Evolutionary conservation across 2,888 invertebrate genomes (phyloP), one percentile per base, ranked within the genome.

Genomic region (Neoaliturus tenellus): DNA sequence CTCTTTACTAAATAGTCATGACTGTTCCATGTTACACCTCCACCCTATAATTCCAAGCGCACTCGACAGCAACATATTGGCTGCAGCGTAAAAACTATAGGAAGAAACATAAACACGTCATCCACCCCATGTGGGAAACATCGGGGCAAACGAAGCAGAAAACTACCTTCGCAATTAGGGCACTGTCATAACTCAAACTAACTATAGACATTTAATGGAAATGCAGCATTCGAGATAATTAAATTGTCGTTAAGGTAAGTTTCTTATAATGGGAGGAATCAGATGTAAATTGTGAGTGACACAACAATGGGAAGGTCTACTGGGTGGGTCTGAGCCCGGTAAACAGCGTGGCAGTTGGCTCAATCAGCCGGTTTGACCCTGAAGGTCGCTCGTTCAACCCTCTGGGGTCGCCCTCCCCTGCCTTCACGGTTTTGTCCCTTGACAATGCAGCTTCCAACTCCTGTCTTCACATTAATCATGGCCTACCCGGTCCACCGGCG

Each of bases 231-330:
- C 20, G 51, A 20, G 51, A 44, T 51, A 62, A 62, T 62, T 62
- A 62, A 62, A 62, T 31, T 31, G 31, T 62, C 62, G 62, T 62
- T 62, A 62, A 62, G 62, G 62, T 62, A 62, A 62, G 62, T 31
- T 28, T 31, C 62, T 62, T 62, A 62, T 62, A 62, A 62, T 62
- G 62, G 62, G 62, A 28, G 62, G 62, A 62, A 62, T 62, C 28
- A 62, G 31, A 62, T 62, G 62, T 51, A 51, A 20, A 62, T 25
- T 28, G 28, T 62, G 62, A 62, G 62, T 62, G 62, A 62, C 62
- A 31, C 31, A 62, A 62, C 62, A 62, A 62, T 62, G 14, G 62
- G 62, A 55, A 5, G 55, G 12, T 28, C 62, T 62, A 25, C 62
- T 5, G 17, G 55, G 55, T 5, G 28, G 5, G 28, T 14, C 17